These are phyloP conservation scores for Pleuronectes platessa DNA, from an alignment of 2,113 vertebrate genomes.

Conservation along the genomic window DNA sequence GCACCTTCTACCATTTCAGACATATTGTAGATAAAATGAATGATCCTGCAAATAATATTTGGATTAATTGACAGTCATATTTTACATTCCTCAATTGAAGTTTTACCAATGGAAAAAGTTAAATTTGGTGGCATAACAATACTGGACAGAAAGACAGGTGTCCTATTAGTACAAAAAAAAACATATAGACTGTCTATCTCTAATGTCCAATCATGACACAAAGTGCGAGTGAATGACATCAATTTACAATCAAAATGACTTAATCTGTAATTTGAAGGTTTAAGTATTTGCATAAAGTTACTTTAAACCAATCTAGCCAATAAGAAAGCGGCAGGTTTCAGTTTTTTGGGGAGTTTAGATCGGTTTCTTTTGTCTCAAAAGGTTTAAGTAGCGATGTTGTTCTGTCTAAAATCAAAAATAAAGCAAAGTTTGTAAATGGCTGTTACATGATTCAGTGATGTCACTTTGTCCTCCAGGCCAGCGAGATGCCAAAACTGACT, in stretches of 20 bases:
- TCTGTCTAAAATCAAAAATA: not conserved
- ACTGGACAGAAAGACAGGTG: too few relatives aligned
- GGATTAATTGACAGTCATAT: too few relatives aligned
- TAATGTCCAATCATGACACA: too few relatives aligned
- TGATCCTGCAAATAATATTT: too few relatives aligned
- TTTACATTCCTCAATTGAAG: too few relatives aligned
- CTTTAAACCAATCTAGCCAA: not conserved
- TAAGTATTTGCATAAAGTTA: not conserved
- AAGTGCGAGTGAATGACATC: too few relatives aligned
- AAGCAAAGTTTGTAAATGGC: not conserved
- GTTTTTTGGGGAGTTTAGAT: not conserved
- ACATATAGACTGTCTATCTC: too few relatives aligned
- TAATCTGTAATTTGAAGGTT: not conserved
- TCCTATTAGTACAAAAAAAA: too few relatives aligned
- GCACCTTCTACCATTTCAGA: too few relatives aligned
- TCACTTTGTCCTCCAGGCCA: constrained; percentile 83
- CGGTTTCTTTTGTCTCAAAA: not conserved
- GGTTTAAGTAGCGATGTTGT: not conserved
- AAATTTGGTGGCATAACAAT: too few relatives aligned
- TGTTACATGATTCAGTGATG: not conserved
- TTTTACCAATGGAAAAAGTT: too few relatives aligned
- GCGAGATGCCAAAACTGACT: constrained; percentile 96
- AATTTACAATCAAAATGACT: not conserved
- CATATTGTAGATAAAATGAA: too few relatives aligned
- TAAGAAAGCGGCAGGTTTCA: not conserved